Percentiles rank a stretch among this genome's conserved stretches.
Evolutionary conservation across 2,113 vertebrate genomes (phyloP).

Genomic region (Pan paniscus): DNA sequence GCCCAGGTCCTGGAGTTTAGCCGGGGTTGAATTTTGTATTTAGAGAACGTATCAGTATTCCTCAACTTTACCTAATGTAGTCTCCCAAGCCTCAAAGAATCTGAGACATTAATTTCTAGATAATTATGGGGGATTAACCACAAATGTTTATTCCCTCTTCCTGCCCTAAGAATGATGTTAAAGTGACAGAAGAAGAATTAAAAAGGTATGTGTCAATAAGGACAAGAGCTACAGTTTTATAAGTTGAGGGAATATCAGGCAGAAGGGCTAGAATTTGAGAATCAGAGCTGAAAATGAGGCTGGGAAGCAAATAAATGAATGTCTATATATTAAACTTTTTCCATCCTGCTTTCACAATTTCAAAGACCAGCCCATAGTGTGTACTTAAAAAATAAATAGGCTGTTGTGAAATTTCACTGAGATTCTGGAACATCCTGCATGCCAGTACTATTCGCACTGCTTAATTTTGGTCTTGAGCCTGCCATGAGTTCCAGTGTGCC

Average conservation of each 20-base stretch:
- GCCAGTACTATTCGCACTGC: neutral
- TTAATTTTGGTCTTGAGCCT: neutral
- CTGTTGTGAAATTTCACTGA: conserved; percentile 9
- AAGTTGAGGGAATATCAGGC: neutral
- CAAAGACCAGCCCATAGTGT: neutral
- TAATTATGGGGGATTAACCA: neutral
- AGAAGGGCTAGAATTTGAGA: neutral
- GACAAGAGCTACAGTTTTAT: neutral
- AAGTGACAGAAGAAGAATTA: conserved; percentile 18
- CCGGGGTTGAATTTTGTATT: neutral
- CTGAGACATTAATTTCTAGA: neutral
- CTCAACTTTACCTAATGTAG: neutral
- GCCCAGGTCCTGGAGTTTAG: neutral
- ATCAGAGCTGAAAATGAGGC: neutral
- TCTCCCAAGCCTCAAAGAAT: neutral
- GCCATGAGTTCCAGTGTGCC: neutral
- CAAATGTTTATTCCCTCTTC: neutral
- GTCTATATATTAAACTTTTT: neutral
- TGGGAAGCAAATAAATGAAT: neutral
- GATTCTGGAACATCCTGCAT: neutral
- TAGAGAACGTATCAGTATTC: neutral
- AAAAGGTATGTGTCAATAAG: neutral
- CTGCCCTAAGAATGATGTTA: neutral
- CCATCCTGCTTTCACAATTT: neutral
- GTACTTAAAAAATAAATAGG: neutral